A percentile compares a stretch with the other conserved stretches of the same genome.
Evolutionary conservation across 2,888 invertebrate genomes (phyloP).

Genomic region (Molanna angustata): DNA sequence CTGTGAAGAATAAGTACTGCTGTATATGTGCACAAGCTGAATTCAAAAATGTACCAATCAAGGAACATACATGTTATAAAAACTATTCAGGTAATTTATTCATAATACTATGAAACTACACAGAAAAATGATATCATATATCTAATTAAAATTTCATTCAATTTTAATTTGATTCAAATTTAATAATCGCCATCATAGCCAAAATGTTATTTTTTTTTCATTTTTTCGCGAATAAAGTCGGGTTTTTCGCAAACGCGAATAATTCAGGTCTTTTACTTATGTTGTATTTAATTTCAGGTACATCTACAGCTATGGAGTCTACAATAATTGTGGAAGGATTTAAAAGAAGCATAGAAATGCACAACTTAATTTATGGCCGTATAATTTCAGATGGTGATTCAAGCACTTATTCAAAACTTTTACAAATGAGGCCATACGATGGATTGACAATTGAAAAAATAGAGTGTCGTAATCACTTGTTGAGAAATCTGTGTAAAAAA

Average conservation of each 20-base stretch:
- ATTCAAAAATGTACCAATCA: background rate
- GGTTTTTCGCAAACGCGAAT: background rate
- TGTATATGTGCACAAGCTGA: slow-evolving; percentile 2
- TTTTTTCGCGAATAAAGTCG: background rate
- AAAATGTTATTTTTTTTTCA: too few species aligned
- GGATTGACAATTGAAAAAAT: slow-evolving; percentile 31
- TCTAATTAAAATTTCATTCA: background rate
- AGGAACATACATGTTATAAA: slow-evolving; percentile 1
- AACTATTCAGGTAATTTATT: slow-evolving; percentile 6
- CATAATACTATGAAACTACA: background rate
- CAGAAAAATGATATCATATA: background rate
- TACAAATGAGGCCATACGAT: slow-evolving; percentile 25
- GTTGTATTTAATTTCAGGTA: slow-evolving; percentile 13
- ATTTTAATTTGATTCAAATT: background rate
- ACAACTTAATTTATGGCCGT: slow-evolving; percentile 28
- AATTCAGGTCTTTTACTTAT: background rate
- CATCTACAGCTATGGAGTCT: slow-evolving; percentile 27
- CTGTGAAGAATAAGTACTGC: slow-evolving; percentile 8
- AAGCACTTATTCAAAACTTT: slow-evolving; percentile 27
- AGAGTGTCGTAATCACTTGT: slow-evolving; percentile 33
- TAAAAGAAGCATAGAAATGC: slow-evolving; percentile 26
- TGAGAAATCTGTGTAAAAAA: slow-evolving; percentile 30
- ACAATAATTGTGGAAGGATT: slow-evolving; percentile 31
- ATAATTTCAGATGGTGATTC: slow-evolving; percentile 26
- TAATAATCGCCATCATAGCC: background rate